These are phyloP conservation scores for Suncus etruscus DNA, from an alignment of 2,113 vertebrate genomes.

Conservation along the genomic window DNA sequence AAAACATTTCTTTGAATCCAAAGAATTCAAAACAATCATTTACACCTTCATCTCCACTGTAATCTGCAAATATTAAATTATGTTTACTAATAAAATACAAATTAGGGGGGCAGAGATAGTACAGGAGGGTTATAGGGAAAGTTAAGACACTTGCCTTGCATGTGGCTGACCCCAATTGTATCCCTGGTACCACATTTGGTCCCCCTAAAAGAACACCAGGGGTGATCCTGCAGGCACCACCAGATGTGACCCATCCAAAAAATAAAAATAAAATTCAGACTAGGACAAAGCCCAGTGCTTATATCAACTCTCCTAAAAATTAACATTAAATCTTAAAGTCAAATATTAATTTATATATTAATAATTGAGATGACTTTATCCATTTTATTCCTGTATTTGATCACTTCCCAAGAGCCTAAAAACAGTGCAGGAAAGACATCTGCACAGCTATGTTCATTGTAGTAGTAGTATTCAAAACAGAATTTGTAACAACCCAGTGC, in stretches of 20 bases:
- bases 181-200: no score
- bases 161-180: no score
- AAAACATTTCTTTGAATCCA: slow-evolving; percentile 5
- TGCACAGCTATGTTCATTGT: no score
- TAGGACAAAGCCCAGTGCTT: slow-evolving; percentile 27
- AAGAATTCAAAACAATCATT: slow-evolving; percentile 50
- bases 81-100: neutral
- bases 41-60: neutral
- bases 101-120: neutral
- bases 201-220: no score
- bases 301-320: slow-evolving; percentile 28
- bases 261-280: neutral
- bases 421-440: no score
- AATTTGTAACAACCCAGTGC: no score
- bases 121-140: no score
- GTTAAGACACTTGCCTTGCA: no score
- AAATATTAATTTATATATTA: neutral
- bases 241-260: no score
- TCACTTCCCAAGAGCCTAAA: no score
- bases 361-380: neutral
- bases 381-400: neutral
- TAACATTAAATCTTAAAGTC: slow-evolving; percentile 53
- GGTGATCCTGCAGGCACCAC: no score
- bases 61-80: slow-evolving; percentile 28
- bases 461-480: no score